These are phyloP conservation scores for Cephus nigrinus DNA, from an alignment of 2,888 invertebrate genomes.

Conservation along the genomic window DNA sequence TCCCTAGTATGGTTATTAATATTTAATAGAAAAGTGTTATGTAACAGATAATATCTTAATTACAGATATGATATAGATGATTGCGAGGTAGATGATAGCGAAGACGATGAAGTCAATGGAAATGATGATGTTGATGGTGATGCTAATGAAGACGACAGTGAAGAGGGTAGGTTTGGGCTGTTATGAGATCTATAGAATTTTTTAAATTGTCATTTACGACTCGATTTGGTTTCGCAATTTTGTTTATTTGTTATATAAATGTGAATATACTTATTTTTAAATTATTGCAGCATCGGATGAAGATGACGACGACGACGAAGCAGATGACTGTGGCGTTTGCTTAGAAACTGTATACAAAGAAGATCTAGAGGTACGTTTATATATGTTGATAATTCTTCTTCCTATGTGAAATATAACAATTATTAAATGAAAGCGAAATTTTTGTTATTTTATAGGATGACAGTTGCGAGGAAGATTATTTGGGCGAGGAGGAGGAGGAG, in stretches of 20 bases:
- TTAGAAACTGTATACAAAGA: conserved; percentile 78
- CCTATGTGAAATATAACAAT: conserved; percentile 1
- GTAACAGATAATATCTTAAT: background rate
- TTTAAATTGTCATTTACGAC: conserved; percentile 11
- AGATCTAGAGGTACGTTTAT: conserved; percentile 72
- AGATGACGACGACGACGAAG: conserved; percentile 74
- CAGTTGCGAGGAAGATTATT: conserved; percentile 72
- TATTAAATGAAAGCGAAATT: background rate
- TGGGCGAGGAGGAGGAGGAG: conserved; percentile 74
- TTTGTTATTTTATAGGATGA: conserved; percentile 63
- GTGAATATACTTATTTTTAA: conserved; percentile 7
- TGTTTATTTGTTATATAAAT: background rate
- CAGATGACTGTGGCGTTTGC: conserved; percentile 75
- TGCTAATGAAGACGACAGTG: conserved; percentile 67
- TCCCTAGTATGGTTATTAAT: background rate
- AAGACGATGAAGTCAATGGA: conserved; percentile 82
- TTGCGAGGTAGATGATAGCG: conserved; percentile 83
- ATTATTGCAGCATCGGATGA: conserved; percentile 68
- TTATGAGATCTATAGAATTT: conserved; percentile 14
- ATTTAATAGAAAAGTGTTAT: background rate
- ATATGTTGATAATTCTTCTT: conserved; percentile 7
- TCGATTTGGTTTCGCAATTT: conserved; percentile 5
- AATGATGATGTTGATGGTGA: conserved; percentile 80
- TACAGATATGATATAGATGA: conserved; percentile 80
- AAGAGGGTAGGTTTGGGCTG: conserved; percentile 62